Evolutionary conservation across 1,140 invertebrate genomes (phyloP), one percentile per base, ranked within the genome.

Genomic region (Cataglyphis hispanica): DNA sequence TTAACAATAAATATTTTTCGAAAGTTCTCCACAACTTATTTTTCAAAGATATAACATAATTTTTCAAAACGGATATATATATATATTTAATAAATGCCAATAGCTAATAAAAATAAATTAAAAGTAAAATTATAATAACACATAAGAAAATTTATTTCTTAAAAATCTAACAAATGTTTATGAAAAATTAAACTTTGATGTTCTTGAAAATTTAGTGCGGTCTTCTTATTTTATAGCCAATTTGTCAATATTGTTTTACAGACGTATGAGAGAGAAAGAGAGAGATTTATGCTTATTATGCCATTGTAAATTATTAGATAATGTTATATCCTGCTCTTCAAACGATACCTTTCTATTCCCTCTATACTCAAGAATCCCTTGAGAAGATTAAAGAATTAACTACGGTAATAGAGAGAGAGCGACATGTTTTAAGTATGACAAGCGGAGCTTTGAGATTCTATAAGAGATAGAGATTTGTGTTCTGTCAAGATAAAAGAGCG

Each of bases 321-420:
- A 37, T 61, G 63, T 25, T 11, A 1, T 11, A 64, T 50, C 63
- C 5, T 53, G 13, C 27, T 50, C 10, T 40, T 78, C 22, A 7
- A 53, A 53, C 37, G n/a, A 78, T 53, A 37, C 19, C 27, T 78
- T 66, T 78, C 43, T 46, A 50, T 66, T 77, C 22, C 11, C 0
- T 67, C n/a, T 53, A 25, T 16, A 11, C 11, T 77, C 31, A 64
- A 50, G 11, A 6, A 43, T 22, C 22, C 56, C 60, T 75, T 64
- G 19, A 50, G 25, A 40, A 13, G 5, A 25, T n/a, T 34, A 8
- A 37, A 67, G 61, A 78, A 78, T 4, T 46, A 46, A 78, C 43
- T 67, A n/a, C 13, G 31, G 5, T 13, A 66, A 66, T 53, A 6
- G 19, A 16, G 64, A 77, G 58, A 43, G 19, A 43, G 25, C 11